A percentile compares a stretch with the other conserved stretches of the same genome.
Conservation (phyloP, 2,113 vertebrate genomes). For the Quiscalus mexicanus region DNA sequence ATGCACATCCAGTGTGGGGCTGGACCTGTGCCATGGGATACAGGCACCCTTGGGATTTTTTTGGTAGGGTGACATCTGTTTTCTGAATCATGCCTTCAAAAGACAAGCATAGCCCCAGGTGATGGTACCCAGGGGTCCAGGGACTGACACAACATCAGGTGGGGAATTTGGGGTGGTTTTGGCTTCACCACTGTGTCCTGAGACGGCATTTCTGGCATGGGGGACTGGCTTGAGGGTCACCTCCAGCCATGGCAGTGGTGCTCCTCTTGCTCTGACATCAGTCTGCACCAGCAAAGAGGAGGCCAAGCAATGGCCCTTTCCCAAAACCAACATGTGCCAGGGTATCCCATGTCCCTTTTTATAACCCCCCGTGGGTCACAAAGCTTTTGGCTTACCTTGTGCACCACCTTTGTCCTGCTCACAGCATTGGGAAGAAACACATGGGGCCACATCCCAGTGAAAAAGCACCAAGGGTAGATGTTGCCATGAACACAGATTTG, state of each 20-base stretch:
- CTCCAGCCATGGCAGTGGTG: neutral
- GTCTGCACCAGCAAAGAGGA: neutral
- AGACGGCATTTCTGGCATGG: neutral
- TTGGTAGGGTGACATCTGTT: fast-evolving
- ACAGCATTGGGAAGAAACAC: neutral
- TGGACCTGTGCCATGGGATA: neutral
- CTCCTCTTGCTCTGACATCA: fast-evolving
- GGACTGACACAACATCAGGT: neutral
- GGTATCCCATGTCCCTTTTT: neutral
- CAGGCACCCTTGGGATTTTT: neutral
- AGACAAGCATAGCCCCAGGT: neutral
- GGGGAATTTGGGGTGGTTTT: neutral
- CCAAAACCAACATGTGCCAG: neutral
- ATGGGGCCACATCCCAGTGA: neutral
- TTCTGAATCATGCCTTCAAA: neutral
- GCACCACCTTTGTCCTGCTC: neutral
- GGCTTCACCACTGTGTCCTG: fast-evolving
- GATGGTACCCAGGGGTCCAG: neutral
- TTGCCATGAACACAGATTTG: neutral
- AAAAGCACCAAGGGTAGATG: neutral
- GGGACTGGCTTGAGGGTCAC: neutral
- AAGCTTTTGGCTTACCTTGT: neutral
- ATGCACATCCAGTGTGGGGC: neutral
- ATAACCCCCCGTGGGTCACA: neutral
- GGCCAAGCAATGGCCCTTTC: neutral